Evolutionary conservation across 2,888 invertebrate species (phyloP), one percentile per base, ranked within the genome.

Genomic region (Microplitis deprimator): DNA sequence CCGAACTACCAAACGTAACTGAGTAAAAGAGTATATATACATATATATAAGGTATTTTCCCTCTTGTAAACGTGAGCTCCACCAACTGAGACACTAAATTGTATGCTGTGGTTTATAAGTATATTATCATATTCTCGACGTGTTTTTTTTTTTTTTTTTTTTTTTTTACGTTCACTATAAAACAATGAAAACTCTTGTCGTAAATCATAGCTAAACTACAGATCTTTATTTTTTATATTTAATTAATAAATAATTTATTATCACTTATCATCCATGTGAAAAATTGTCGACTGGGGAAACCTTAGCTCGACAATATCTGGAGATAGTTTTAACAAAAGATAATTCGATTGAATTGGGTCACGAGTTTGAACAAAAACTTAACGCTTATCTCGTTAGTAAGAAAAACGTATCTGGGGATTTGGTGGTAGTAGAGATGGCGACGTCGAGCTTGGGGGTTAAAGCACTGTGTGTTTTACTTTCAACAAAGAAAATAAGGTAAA

Each of bases 401-500:
- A 50, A 50, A 50, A 13, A 50, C 10, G 50, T 50, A 50, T 50
- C 50, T 50, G 13, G 50, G 50, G 50, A 50, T 50, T 13, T 13
- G 8, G 4, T 5, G 50, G 50, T 13, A 13, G 4, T 5, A 5
- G 50, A 50, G 13, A 8, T 50, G 50, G 8, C 50, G 50, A 50
- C 10, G 4, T 50, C 50, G 50, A 50, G 50, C 4, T 50, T 50
- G 13, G 50, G 13, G 50, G 50, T 50, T 13, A 50, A 13, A 50
- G 50, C 29, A 29, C 29, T 29, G 29, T 29, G 29, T 29, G 29
- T 29, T 29, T 29, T 29, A 29, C 29, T 50, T 13, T 50, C 8
- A 69, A 59, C 40, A 61, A 65, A 16, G 60, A 29, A 64, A 64
- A 67, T 6, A 38, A 70, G 40, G 8, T 17, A n/a, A 75, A 41